Percentiles rank a stretch among this genome's conserved stretches.
These are phyloP conservation scores for Eolophus roseicapilla DNA, from an alignment of 2,113 vertebrate genomes.

Conservation along the genomic window DNA sequence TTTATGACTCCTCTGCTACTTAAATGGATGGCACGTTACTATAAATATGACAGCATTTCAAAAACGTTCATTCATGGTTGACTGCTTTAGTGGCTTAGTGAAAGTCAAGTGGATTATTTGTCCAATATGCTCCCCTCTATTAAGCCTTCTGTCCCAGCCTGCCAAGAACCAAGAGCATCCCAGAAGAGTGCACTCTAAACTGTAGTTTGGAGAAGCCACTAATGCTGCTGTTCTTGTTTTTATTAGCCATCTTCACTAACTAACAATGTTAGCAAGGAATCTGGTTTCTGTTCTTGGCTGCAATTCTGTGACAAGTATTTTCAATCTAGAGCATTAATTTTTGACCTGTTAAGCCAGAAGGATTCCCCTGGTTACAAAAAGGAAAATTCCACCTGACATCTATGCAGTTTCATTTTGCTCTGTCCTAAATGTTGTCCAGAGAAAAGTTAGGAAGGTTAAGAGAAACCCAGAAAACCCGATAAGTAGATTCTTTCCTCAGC, in stretches of 20 bases:
- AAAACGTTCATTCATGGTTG: neutral
- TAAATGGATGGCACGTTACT: neutral
- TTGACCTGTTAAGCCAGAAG: conserved; percentile 1
- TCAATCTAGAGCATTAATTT: neutral
- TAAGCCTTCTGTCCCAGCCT: conserved; percentile 21
- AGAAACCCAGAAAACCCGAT: neutral
- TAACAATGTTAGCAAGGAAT: neutral
- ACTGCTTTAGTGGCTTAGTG: conserved; percentile 26
- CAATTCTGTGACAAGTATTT: neutral
- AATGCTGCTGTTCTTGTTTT: neutral
- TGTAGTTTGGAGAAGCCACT: neutral
- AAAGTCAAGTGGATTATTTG: conserved; percentile 51
- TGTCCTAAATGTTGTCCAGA: neutral
- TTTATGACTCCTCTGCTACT: conserved; percentile 1
- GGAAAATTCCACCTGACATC: neutral
- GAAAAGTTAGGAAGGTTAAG: neutral
- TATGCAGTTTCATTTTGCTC: neutral
- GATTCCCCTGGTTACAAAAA: neutral
- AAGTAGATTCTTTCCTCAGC: neutral
- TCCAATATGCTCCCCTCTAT: neutral
- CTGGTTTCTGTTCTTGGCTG: neutral
- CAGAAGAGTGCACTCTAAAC: neutral
- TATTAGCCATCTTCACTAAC: neutral
- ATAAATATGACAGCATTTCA: conserved; percentile 10
- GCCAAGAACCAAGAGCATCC: neutral